Base-by-base conservation (phyloP, 1,140 invertebrate species). In the Colletes gigas region DNA sequence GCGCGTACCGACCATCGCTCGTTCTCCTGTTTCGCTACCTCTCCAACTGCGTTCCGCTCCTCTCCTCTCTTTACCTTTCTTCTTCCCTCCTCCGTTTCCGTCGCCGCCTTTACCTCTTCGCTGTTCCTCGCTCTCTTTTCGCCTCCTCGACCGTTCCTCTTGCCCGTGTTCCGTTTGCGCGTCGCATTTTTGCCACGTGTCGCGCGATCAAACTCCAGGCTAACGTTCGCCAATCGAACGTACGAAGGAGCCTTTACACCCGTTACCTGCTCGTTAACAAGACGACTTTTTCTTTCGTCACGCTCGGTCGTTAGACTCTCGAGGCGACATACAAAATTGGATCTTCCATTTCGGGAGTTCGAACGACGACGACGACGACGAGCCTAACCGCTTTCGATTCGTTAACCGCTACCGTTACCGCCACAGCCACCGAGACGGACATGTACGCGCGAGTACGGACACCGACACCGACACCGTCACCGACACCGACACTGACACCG, bases 141-240 rank as follows among this genome's bases (percentile, higher is more conserved):
- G 9, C 17, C 21, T 67, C 21, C n/a, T 5, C 39, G 15, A 5
- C 8, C 14, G 68, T 41, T 41, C 30, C 30, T 10, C 62, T 63
- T 19, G 52, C 8, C 8, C 30, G 52, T 8, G 50, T 57, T 41
- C 68, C 54, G 15, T 50, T 44, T 52, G 66, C 63, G 63, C 47
- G 62, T 74, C 72, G 63, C 54, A 80, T 74, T 74, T 80, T 80
- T 80, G 77, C 77, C 77, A 79, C 77, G 77, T 79, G 77, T 79
- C 77, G 52, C 17, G 21, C 50, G 50, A 65, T 79, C 52, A n/a
- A 30, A 73, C 44, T 52, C 30, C 54, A 15, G 50, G 8, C 41
- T 10, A n/a, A 57, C 41, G 60, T 73, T 73, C 5, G 39, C 10
- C 12, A 39, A 60, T 52, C 3, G 19, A 70, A 17, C 2, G 67